phyloP scores from a whole-genome alignment of 2,113 vertebrate genomes.

The Oxygymnocypris stewartii region DNA sequence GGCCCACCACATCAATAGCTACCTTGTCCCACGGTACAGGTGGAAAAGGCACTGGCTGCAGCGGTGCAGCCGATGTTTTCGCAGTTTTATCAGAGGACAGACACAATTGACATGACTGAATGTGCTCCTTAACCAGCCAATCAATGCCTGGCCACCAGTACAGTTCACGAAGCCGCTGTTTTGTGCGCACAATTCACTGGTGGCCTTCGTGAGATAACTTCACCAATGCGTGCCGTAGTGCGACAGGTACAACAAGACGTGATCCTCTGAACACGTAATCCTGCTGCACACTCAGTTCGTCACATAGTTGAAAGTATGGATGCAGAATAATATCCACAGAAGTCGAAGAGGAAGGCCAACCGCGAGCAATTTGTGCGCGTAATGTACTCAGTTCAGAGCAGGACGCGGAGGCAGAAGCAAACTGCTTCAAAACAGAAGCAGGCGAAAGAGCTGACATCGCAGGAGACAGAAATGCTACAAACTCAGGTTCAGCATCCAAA shows the following conservation, averaged over 20 bases:
- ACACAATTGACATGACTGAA: not conserved
- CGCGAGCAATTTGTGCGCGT: not conserved
- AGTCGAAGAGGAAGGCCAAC: slow-evolving; percentile 4
- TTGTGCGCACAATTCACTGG: slow-evolving; percentile 13
- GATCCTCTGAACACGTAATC: not conserved
- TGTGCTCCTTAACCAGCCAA: not conserved
- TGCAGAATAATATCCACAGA: not conserved
- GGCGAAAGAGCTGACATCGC: not conserved
- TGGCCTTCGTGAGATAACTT: not conserved
- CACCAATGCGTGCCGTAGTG: not conserved
- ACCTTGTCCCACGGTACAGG: slow-evolving; percentile 37
- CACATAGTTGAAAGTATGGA: not conserved
- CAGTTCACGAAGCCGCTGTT: not conserved
- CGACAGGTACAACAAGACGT: not conserved
- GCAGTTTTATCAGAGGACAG: slow-evolving; percentile 32
- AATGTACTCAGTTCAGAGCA: not conserved
- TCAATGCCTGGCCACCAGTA: slow-evolving; percentile 22
- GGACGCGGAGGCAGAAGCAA: not conserved
- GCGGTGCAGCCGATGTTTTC: not conserved
- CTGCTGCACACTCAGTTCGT: slow-evolving; percentile 4
- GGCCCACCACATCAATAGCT: slow-evolving; percentile 36
- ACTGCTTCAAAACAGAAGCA: no score
- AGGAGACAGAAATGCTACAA: not conserved
- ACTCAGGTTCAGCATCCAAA: not conserved
- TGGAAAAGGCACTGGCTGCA: slow-evolving; percentile 9